Conservation (phyloP, 1,140 invertebrate species). For the Magallana gigas region DNA sequence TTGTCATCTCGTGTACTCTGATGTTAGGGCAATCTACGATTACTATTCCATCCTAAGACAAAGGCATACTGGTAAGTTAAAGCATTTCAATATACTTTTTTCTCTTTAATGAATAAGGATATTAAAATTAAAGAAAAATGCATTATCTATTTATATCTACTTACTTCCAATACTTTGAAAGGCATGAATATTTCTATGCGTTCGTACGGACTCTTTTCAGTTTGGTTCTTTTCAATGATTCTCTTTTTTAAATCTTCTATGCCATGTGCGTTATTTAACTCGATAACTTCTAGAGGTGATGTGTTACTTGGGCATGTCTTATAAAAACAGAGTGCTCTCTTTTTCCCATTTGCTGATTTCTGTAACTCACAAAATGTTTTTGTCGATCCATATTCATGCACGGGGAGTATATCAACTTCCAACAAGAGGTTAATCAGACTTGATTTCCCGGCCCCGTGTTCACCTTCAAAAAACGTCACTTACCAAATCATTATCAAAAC, state of each 20-base stretch:
- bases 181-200: slow-evolving; percentile 70
- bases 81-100: too few relatives aligned
- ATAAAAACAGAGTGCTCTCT: slow-evolving; percentile 56
- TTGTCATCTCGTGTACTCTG: slow-evolving; percentile 63
- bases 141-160: too few relatives aligned
- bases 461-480: too few relatives aligned
- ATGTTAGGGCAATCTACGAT: slow-evolving; percentile 73
- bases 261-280: slow-evolving; percentile 20
- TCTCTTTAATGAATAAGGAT: too few relatives aligned
- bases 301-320: too few relatives aligned
- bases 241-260: slow-evolving; percentile 43
- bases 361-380: slow-evolving; percentile 67
- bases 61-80: too few relatives aligned
- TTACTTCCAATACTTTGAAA: slow-evolving; percentile 62
- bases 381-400: slow-evolving; percentile 63
- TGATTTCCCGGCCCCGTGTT: slow-evolving; percentile 68
- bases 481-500: too few relatives aligned
- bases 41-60: slow-evolving; percentile 67
- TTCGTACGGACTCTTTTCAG: slow-evolving; percentile 64
- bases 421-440: slow-evolving; percentile 69
- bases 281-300: background rate
- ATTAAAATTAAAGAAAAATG: too few relatives aligned
- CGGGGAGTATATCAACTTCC: slow-evolving; percentile 65
- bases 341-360: slow-evolving; percentile 54
- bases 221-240: slow-evolving; percentile 50